A percentile compares a stretch with the other conserved stretches of the same genome.
phyloP scores from a whole-genome alignment of 2,797 vertebrate species.

The Acanthopagrus latus region DNA sequence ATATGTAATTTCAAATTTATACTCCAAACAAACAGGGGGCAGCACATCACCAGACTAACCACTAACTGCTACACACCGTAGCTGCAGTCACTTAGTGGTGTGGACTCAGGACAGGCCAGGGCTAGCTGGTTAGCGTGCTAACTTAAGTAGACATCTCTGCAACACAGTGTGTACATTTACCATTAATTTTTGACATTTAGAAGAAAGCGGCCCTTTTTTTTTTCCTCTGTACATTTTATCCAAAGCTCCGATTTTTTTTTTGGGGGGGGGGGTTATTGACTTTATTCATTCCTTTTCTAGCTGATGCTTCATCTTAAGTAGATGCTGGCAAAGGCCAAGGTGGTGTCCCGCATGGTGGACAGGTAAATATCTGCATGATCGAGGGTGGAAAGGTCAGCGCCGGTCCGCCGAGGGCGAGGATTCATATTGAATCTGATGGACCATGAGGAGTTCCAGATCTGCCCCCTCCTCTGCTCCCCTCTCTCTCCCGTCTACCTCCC shows the following conservation, averaged over 20 bases:
- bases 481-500: background rate
- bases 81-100: too few species aligned
- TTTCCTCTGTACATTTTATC: background rate
- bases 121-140: too few species aligned
- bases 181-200: too few species aligned
- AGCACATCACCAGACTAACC: too few species aligned
- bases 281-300: background rate
- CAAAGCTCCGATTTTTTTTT: background rate
- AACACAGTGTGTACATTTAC: too few species aligned
- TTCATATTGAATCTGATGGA: conserved; percentile 73
- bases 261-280: background rate
- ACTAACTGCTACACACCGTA: too few species aligned
- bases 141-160: too few species aligned
- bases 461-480: background rate
- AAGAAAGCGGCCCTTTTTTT: background rate
- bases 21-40: too few species aligned
- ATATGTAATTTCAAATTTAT: too few species aligned
- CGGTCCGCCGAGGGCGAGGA: conserved; percentile 37
- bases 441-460: conserved; percentile 54
- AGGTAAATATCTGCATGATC: conserved; percentile 30
- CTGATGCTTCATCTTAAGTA: background rate
- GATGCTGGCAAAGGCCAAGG: background rate
- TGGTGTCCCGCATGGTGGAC: background rate
- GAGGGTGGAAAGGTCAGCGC: conserved; percentile 62
- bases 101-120: too few species aligned